A percentile compares a stretch with the other conserved stretches of the same genome.
Conservation (phyloP, 2,797 vertebrate genomes). For the Lithobates pipiens region DNA sequence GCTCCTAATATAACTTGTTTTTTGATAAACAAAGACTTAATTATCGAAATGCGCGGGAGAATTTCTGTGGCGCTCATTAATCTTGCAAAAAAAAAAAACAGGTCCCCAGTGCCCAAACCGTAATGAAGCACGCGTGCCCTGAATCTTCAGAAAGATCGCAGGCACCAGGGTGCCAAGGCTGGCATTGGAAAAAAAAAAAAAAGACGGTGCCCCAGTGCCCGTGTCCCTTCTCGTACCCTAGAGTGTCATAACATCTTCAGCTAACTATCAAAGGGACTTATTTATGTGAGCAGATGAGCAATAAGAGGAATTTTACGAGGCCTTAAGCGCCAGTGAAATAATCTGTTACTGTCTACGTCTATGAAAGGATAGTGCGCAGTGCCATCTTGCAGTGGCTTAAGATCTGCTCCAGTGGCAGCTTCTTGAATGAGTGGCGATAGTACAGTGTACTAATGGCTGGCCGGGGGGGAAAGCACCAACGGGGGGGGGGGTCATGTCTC, state of each 20-base stretch:
- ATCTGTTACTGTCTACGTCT: slow-evolving; percentile 83
- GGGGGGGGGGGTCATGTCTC: slow-evolving; percentile 73
- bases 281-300: slow-evolving; percentile 98
- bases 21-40: slow-evolving; percentile 99
- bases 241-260: slow-evolving; percentile 97
- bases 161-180: slow-evolving; percentile 91
- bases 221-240: slow-evolving; percentile 93
- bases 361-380: slow-evolving; percentile 77
- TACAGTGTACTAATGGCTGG: slow-evolving; percentile 76
- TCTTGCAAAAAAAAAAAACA: slow-evolving; percentile 98
- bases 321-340: slow-evolving; percentile 86
- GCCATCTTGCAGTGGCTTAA: slow-evolving; percentile 83
- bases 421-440: slow-evolving; percentile 68
- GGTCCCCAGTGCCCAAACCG: slow-evolving; percentile 95
- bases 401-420: slow-evolving; percentile 80
- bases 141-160: slow-evolving; percentile 96
- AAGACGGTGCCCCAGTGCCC: slow-evolving; percentile 93
- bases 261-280: slow-evolving; percentile 99
- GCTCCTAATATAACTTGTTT: slow-evolving; percentile 99
- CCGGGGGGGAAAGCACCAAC: slow-evolving; percentile 70
- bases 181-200: slow-evolving; percentile 80
- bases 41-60: slow-evolving; percentile 99
- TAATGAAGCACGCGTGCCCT: slow-evolving; percentile 99
- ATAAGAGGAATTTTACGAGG: slow-evolving; percentile 97
- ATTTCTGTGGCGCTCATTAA: slow-evolving; percentile 99